Percentiles rank a stretch among this genome's conserved stretches.
phyloP scores from a whole-genome alignment of 92 coral and sea anemone genomes.

The Meandrina meandrites region DNA sequence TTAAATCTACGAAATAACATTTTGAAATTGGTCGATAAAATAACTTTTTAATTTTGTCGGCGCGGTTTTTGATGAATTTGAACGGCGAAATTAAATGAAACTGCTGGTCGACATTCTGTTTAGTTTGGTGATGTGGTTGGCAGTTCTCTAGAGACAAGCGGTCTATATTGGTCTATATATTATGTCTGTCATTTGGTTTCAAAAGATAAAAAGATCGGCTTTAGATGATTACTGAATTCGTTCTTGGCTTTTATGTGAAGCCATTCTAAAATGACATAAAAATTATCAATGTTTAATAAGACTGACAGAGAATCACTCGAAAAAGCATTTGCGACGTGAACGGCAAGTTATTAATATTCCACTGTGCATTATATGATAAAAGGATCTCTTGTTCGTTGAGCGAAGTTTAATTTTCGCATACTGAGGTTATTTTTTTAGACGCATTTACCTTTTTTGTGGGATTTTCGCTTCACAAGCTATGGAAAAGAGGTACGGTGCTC shows the following conservation, averaged over 20 bases:
- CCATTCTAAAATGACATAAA: neutral
- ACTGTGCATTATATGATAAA: no score
- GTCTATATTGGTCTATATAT: no score
- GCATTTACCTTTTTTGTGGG: neutral
- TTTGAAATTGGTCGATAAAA: neutral
- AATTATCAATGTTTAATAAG: neutral
- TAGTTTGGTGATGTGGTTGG: neutral
- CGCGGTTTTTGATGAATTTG: neutral
- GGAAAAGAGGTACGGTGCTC: neutral
- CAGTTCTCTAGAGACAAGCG: neutral
- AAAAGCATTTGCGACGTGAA: neutral
- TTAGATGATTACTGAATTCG: neutral
- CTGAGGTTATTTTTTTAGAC: no score
- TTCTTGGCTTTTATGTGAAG: neutral
- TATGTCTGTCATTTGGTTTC: neutral
- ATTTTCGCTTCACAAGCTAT: neutral
- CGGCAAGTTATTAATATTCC: no score
- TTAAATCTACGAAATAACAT: neutral
- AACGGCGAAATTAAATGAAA: neutral
- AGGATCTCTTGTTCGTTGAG: no score
- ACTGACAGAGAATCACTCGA: neutral
- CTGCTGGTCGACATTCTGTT: neutral
- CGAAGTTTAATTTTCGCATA: no score
- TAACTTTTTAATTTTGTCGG: neutral
- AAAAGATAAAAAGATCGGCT: neutral